phyloP scores from a whole-genome alignment of 2,113 vertebrate genomes.

The Trachemys scripta region DNA sequence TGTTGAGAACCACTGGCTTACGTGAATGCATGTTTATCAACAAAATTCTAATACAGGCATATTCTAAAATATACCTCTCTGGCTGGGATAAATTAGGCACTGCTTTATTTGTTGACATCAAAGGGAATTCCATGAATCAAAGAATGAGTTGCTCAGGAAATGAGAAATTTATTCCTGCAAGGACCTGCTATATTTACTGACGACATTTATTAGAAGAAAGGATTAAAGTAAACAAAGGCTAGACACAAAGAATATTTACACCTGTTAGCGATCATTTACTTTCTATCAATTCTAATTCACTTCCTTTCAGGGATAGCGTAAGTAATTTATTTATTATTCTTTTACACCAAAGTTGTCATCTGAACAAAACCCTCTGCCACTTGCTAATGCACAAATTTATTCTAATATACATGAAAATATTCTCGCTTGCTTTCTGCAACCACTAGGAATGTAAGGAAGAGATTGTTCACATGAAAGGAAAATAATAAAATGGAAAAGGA shows the following conservation, averaged over 20 bases:
- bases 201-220: constrained; percentile 12
- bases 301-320: constrained; percentile 18
- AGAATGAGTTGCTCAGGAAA: not conserved
- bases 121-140: not conserved
- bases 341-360: constrained; percentile 29
- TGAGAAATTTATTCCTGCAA: constrained; percentile 9
- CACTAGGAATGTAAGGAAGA: constrained; percentile 44
- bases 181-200: constrained; percentile 21
- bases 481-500: constrained; percentile 15
- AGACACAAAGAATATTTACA: constrained; percentile 33
- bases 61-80: not conserved
- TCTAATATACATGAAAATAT: not conserved
- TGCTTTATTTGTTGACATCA: not conserved
- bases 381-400: constrained; percentile 5
- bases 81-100: not conserved
- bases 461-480: not conserved
- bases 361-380: constrained; percentile 22
- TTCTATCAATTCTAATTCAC: not conserved
- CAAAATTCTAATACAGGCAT: constrained; percentile 11
- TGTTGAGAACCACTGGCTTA: too few relatives aligned
- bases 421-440: constrained; percentile 16
- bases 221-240: constrained; percentile 28
- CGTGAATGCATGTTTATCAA: not conserved
- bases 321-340: constrained; percentile 35
- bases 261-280: not conserved